phyloP scores from a whole-genome alignment of 1,140 invertebrate genomes.

The Drosophila nikananu region DNA sequence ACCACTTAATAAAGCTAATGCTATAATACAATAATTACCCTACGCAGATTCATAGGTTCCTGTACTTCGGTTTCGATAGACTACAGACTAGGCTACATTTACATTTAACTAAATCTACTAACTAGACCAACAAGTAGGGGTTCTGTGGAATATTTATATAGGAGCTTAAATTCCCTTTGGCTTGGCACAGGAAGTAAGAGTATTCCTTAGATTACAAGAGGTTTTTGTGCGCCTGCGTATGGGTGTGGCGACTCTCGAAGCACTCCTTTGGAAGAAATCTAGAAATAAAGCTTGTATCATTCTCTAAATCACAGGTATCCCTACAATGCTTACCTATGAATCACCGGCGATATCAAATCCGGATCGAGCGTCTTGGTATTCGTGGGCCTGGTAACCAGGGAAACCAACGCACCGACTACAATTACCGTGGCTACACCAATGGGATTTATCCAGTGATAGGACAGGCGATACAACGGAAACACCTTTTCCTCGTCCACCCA shows the following conservation, averaged over 20 bases:
- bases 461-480: slow-evolving; percentile 90
- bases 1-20: slow-evolving; percentile 49
- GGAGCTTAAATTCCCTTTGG: slow-evolving; percentile 16
- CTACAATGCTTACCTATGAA: slow-evolving; percentile 85
- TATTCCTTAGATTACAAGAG: slow-evolving; percentile 34
- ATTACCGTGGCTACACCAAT: slow-evolving; percentile 88
- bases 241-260: slow-evolving; percentile 54
- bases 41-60: slow-evolving; percentile 74
- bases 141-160: slow-evolving; percentile 25
- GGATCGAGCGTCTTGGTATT: slow-evolving; percentile 87
- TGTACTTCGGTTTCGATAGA: slow-evolving; percentile 61
- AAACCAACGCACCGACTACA: slow-evolving; percentile 89
- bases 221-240: slow-evolving; percentile 58
- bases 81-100: slow-evolving; percentile 49
- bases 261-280: slow-evolving; percentile 82
- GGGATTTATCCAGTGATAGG: slow-evolving; percentile 92
- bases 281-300: background rate
- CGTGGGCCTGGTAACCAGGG: slow-evolving; percentile 89
- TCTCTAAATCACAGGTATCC: background rate
- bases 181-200: slow-evolving; percentile 17
- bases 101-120: slow-evolving; percentile 31
- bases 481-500: slow-evolving; percentile 86
- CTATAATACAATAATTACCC: slow-evolving; percentile 53
- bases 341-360: slow-evolving; percentile 88
- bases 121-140: slow-evolving; percentile 39